Conservation (phyloP, 2,888 invertebrate genomes). For the Beris chalybata region DNA sequence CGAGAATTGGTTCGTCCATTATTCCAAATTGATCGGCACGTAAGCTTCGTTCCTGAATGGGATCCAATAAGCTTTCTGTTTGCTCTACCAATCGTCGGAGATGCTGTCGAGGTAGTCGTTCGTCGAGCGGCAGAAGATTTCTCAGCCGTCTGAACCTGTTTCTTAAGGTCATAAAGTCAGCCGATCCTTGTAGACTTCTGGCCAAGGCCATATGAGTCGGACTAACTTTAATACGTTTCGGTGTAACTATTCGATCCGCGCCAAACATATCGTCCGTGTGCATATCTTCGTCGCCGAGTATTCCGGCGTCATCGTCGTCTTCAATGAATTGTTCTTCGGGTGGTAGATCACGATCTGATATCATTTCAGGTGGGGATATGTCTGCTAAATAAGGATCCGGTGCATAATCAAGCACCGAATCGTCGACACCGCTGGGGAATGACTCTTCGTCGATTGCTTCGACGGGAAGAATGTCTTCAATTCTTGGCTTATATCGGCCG, state of each 20-base stretch:
- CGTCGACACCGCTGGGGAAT: neutral
- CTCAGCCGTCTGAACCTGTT: constrained; percentile 8
- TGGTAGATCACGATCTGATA: neutral
- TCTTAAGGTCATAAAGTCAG: neutral
- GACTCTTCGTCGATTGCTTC: constrained; percentile 16
- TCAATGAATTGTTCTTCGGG: neutral
- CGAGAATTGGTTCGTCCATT: constrained; percentile 9
- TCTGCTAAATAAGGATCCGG: constrained; percentile 1
- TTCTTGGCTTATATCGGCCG: neutral
- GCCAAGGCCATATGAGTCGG: constrained; percentile 13
- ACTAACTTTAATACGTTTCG: neutral
- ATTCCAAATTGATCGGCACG: neutral
- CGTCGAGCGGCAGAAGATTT: constrained; percentile 1
- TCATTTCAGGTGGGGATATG: constrained; percentile 3
- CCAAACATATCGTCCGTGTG: neutral
- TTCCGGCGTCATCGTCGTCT: neutral
- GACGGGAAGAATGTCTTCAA: constrained; percentile 1
- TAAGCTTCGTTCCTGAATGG: neutral
- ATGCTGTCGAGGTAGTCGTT: neutral
- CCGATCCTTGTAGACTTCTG: constrained; percentile 18
- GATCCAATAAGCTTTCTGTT: constrained; percentile 8
- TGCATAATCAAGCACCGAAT: neutral
- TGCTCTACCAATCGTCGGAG: constrained; percentile 1
- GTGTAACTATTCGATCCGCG: constrained; percentile 5
- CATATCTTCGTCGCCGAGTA: constrained; percentile 1